A percentile compares a stretch with the other conserved stretches of the same genome.
phyloP scores from a whole-genome alignment of 2,888 invertebrate genomes.

The Siphlonurus alternatus region DNA sequence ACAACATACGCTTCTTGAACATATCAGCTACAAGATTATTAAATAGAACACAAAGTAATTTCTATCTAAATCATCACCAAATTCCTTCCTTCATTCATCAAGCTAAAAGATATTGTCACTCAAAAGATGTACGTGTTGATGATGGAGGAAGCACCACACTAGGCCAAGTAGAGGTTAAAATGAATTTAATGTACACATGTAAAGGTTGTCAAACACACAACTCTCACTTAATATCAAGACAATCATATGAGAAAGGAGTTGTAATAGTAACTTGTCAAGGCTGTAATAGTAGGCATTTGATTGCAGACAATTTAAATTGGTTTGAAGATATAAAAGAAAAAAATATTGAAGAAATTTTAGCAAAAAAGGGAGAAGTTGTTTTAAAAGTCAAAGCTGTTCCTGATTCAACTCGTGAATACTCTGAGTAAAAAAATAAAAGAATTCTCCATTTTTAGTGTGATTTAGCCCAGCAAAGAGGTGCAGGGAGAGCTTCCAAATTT shows the following conservation, averaged over 20 bases:
- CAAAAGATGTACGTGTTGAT: too few relatives aligned
- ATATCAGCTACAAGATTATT: too few relatives aligned
- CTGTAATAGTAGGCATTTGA: conserved; percentile 79
- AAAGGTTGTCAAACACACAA: conserved; percentile 70
- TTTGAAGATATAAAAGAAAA: conserved; percentile 58
- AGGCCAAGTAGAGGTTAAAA: background rate
- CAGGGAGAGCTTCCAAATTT: too few relatives aligned
- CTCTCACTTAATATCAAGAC: conserved; percentile 63
- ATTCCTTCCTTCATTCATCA: too few relatives aligned
- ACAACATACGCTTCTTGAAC: too few relatives aligned
- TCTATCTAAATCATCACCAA: too few relatives aligned
- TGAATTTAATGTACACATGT: conserved; percentile 59
- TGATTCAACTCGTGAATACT: background rate
- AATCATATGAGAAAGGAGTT: conserved; percentile 73
- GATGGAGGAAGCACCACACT: background rate
- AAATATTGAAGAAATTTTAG: conserved; percentile 84
- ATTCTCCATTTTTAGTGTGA: too few relatives aligned
- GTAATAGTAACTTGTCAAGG: conserved; percentile 81
- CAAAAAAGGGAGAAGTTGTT: conserved; percentile 61
- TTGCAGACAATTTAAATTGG: conserved; percentile 94
- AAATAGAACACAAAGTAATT: too few relatives aligned
- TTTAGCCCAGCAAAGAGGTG: too few relatives aligned
- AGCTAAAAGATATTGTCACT: too few relatives aligned
- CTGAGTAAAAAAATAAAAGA: background rate
- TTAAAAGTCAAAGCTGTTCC: background rate